Evolutionary conservation across 2,113 vertebrate genomes (phyloP), one percentile per base, ranked within the genome.

Genomic region (Osmerus eperlanus): DNA sequence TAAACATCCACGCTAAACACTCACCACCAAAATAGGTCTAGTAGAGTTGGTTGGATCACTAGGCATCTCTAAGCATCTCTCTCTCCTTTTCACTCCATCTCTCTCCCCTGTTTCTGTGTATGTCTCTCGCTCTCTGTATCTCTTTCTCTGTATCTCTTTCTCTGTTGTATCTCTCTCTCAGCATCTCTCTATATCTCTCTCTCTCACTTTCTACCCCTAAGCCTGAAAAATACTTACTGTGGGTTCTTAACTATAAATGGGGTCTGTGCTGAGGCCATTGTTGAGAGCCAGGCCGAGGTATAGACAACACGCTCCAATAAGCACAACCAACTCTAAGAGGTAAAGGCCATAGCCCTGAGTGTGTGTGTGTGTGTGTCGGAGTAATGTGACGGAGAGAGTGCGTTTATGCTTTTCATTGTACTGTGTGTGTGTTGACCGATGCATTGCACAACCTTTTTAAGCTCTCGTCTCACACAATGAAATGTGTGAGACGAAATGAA

Each of bases 251-350:
- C 86, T 87, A 6, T 41, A 91, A 91, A 90, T 88, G 84, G 87
- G 69, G 81, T 90, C 82, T 89, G 85, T 81, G 77, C 80, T 80
- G 70, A 73, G 81, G 82, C 81, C 76, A 82, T 89, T 90, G 87
- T 88, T 89, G 83, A 89, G 82, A 85, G 87, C 82, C 69, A 70
- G 67, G 77, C 79, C 76, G 71, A 51, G 73, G 80, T 78, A 81
- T 73, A 85, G 81, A 89, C 84, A 72, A 65, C 83, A 91, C 55
- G 86, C 88, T 91, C 90, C 84, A 90, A 86, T 92, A 89, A 89
- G 78, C 84, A 89, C 53, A 0, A 28, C 55, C 78, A 85, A 89
- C 87, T 88, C 81, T 83, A 78, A 84, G 84, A 90, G 79, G 80
- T 80, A 81, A 84, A 85, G 84, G 82, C 81, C 78, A 55, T 4